phyloP scores from a whole-genome alignment of 2,888 invertebrate species.

The Heliconius sara region DNA sequence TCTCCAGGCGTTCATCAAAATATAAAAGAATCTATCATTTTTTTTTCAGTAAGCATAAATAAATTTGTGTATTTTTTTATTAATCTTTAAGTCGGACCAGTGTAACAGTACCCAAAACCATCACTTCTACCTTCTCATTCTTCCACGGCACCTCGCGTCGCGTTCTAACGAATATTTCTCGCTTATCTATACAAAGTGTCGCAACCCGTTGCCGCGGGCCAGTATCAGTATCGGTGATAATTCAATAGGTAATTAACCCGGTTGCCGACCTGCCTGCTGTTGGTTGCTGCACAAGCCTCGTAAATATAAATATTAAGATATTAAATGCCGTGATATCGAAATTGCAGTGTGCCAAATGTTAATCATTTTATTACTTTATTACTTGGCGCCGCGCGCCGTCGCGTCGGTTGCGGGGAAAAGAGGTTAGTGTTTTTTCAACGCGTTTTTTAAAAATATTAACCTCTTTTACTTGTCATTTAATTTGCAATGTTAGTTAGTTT shows the following conservation, averaged over 20 bases:
- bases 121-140: background rate
- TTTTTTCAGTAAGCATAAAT: no score
- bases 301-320: constrained; percentile 41
- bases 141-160: background rate
- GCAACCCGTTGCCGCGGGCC: constrained; percentile 45
- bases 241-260: constrained; percentile 59
- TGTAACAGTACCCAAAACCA: background rate
- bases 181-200: background rate
- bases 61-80: no score
- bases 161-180: background rate
- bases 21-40: no score
- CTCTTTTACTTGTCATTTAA: no score
- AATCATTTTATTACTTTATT: constrained; percentile 15
- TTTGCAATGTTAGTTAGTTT: no score
- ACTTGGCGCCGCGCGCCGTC: background rate
- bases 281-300: constrained; percentile 31
- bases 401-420: background rate
- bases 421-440: background rate
- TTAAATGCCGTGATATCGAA: constrained; percentile 28
- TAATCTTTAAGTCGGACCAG: no score
- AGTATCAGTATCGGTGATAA: constrained; percentile 48
- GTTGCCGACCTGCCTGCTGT: constrained; percentile 43
- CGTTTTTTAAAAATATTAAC: no score
- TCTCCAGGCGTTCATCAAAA: no score
- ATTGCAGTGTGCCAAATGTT: constrained; percentile 19